A percentile compares a stretch with the other conserved stretches of the same genome.
Conservation (phyloP, 2,888 invertebrate species). For the Stegophylla sp. region DNA sequence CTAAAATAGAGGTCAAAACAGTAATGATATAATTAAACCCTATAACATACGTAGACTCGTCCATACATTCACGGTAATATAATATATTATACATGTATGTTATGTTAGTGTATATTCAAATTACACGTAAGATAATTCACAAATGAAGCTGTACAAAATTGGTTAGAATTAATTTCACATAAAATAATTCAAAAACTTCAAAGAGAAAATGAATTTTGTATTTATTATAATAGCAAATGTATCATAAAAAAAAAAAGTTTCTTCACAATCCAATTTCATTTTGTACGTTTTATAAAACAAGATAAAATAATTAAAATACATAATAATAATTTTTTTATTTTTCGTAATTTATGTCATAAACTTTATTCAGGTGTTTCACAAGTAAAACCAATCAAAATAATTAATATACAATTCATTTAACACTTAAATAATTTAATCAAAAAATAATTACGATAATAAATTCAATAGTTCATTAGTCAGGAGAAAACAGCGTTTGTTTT, state of each 20-base stretch:
- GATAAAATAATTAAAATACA: not conserved
- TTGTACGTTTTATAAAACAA: not conserved
- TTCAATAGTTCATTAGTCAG: too few relatives aligned
- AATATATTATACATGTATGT: too few relatives aligned
- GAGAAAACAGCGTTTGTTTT: too few relatives aligned
- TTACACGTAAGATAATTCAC: not conserved
- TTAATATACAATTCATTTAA: too few relatives aligned
- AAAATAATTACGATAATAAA: too few relatives aligned
- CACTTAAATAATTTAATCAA: too few relatives aligned
- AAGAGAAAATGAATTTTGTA: not conserved
- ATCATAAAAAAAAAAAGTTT: not conserved
- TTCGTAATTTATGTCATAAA: not conserved
- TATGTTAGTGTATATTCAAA: not conserved
- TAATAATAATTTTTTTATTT: not conserved
- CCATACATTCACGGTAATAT: too few relatives aligned
- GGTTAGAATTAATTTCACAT: not conserved
- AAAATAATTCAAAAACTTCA: not conserved
- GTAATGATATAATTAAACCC: too few relatives aligned
- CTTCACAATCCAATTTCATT: not conserved
- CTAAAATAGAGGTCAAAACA: too few relatives aligned
- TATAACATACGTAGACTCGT: too few relatives aligned
- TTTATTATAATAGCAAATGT: not conserved
- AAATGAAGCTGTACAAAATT: not conserved
- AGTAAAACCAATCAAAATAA: too few relatives aligned
- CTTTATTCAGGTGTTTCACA: not conserved